Evolutionary conservation across 2,888 invertebrate species (phyloP).

Genomic region (Drosophila antonietae): DNA sequence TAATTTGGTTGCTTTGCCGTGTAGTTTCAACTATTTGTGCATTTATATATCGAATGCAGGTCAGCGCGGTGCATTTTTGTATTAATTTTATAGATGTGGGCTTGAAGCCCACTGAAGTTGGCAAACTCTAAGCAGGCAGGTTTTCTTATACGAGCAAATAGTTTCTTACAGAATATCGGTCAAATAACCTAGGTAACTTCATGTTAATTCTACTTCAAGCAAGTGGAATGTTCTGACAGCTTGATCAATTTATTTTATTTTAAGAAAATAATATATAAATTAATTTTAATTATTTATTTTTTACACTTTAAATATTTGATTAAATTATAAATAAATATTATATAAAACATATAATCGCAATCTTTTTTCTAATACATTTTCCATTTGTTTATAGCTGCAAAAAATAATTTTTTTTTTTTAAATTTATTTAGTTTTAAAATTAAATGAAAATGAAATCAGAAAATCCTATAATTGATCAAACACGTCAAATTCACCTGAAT

Average conservation of each 20-base stretch:
- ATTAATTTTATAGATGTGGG: constrained; percentile 51
- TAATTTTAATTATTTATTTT: no score
- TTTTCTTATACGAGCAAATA: constrained; percentile 21
- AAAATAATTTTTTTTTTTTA: no score
- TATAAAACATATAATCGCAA: no score
- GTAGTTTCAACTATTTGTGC: constrained; percentile 36
- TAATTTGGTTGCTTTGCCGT: constrained; percentile 68
- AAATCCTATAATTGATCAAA: no score
- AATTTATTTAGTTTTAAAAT: no score
- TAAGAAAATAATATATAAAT: no score
- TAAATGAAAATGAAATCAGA: no score
- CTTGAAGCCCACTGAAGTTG: constrained; percentile 33
- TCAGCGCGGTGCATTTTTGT: constrained; percentile 61
- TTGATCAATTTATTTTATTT: not conserved
- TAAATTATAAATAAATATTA: no score
- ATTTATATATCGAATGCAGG: constrained; percentile 64
- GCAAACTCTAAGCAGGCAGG: constrained; percentile 5
- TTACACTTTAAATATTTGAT: no score
- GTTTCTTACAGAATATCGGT: not conserved
- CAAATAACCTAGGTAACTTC: not conserved
- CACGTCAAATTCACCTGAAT: no score
- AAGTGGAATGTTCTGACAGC: not conserved
- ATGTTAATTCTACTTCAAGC: not conserved
- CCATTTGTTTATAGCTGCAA: no score
- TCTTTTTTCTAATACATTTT: not conserved